Conservation (phyloP, 2,888 invertebrate genomes). For the Ernsta delagoae region DNA sequence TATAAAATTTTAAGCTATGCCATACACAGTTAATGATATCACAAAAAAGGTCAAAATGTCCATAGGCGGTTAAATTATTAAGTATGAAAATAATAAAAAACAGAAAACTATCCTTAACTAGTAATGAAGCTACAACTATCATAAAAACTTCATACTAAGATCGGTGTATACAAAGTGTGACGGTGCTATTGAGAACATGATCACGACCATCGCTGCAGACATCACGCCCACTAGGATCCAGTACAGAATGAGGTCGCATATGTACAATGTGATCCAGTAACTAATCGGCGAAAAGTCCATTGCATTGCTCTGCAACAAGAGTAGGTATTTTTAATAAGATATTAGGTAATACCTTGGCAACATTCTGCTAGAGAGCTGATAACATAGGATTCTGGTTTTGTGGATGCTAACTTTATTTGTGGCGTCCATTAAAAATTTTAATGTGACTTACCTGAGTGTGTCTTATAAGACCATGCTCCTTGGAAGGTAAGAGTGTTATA, state of each 20-base stretch:
- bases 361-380: too few species aligned
- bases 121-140: too few species aligned
- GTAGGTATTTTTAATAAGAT: neutral
- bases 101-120: too few species aligned
- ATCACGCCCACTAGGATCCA: slow-evolving; percentile 59
- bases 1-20: too few species aligned
- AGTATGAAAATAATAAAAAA: too few species aligned
- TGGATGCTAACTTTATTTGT: too few species aligned
- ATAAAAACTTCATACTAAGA: slow-evolving; percentile 50
- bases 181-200: slow-evolving; percentile 55
- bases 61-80: too few species aligned
- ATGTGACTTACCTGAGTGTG: slow-evolving; percentile 61
- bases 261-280: slow-evolving; percentile 67
- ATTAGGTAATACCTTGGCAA: too few species aligned
- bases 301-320: slow-evolving; percentile 56
- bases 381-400: too few species aligned
- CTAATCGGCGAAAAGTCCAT: slow-evolving; percentile 64
- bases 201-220: slow-evolving; percentile 51
- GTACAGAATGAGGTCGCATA: slow-evolving; percentile 66
- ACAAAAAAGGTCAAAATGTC: too few species aligned
- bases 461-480: slow-evolving; percentile 66
- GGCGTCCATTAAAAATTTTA: neutral
- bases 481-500: slow-evolving; percentile 67
- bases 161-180: slow-evolving; percentile 54
- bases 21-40: too few species aligned